Conservation (phyloP, 1,140 invertebrate genomes). For the Drosophila murphyi region DNA sequence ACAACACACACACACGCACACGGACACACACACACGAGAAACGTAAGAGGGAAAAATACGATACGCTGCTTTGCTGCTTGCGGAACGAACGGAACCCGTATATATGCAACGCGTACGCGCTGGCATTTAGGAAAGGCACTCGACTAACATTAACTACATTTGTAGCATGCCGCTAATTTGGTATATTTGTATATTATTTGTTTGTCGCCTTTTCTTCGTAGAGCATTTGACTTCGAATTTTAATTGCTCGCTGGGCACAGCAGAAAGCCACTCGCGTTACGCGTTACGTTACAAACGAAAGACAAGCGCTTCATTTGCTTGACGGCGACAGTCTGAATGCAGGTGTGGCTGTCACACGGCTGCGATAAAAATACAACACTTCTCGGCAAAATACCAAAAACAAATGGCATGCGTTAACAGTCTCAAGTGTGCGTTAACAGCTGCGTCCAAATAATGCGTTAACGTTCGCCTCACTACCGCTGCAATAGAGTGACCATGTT, state of each 20-base stretch:
- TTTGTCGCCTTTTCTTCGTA: conserved; percentile 22
- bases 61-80: conserved; percentile 37
- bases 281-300: conserved; percentile 54
- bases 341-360: conserved; percentile 30
- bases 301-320: conserved; percentile 48
- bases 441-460: not conserved
- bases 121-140: conserved; percentile 58
- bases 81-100: conserved; percentile 77
- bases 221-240: conserved; percentile 38
- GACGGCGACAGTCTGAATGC: conserved; percentile 46
- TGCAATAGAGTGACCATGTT: too few relatives aligned
- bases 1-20: conserved; percentile 63
- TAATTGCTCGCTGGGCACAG: conserved; percentile 34
- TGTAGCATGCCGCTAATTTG: conserved; percentile 31
- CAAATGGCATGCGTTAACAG: conserved; percentile 23
- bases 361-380: conserved; percentile 4
- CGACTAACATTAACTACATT: conserved; percentile 40
- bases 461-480: too few relatives aligned
- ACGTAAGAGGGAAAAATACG: conserved; percentile 54
- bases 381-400: conserved; percentile 31
- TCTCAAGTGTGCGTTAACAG: not conserved
- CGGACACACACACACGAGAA: conserved; percentile 61
- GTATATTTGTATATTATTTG: conserved; percentile 34
- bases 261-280: conserved; percentile 50
- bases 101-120: conserved; percentile 69